phyloP scores from a whole-genome alignment of 2,888 invertebrate genomes.

The Hoplodrina blanda region DNA sequence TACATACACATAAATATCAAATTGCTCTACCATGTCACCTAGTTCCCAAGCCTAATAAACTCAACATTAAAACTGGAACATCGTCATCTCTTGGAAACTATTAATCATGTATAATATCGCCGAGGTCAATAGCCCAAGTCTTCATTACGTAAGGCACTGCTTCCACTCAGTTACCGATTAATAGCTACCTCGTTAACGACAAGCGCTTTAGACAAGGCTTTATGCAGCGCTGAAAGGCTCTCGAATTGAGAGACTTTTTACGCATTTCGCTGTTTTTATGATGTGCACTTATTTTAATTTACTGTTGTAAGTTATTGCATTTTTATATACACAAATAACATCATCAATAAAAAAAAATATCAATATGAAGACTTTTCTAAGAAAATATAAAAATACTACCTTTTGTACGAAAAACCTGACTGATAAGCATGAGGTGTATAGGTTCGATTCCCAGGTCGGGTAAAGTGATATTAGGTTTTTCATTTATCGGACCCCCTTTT shows the following conservation, averaged over 20 bases:
- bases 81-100: constrained; percentile 56
- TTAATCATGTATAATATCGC: constrained; percentile 58
- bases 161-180: constrained; percentile 54
- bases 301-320: too few species aligned
- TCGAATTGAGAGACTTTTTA: neutral
- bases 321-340: too few species aligned
- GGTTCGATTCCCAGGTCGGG: too few species aligned
- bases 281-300: neutral
- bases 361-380: too few species aligned
- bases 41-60: constrained; percentile 43
- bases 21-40: constrained; percentile 16
- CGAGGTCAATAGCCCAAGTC: constrained; percentile 47
- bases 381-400: too few species aligned
- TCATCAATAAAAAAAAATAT: too few species aligned
- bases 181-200: constrained; percentile 48
- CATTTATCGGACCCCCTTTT: too few species aligned
- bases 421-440: too few species aligned
- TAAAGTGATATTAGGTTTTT: too few species aligned
- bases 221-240: constrained; percentile 17
- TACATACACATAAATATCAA: constrained; percentile 12
- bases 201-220: constrained; percentile 30
- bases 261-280: constrained; percentile 7
- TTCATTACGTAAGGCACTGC: constrained; percentile 53
- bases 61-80: constrained; percentile 36
- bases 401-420: too few species aligned